Evolutionary conservation across 2,113 vertebrate genomes (phyloP).

Genomic region (Turnix velox): DNA sequence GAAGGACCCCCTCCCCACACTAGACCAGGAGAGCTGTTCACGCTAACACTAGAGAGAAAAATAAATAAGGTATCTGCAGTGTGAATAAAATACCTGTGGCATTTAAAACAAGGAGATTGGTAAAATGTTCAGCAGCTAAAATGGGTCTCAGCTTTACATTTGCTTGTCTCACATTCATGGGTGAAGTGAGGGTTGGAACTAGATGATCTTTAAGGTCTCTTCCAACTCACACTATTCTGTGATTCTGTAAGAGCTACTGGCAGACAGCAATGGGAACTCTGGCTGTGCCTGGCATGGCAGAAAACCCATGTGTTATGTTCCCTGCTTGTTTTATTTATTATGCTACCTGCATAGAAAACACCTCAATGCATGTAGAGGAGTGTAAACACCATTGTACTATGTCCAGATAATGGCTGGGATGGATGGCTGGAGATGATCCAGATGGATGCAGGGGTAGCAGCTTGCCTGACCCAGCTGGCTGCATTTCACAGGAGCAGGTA

Average conservation of each 20-base stretch:
- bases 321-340: neutral
- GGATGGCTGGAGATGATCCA: neutral
- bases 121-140: neutral
- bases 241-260: too few species aligned
- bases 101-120: neutral
- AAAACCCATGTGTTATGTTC: accelerated
- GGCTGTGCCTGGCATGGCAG: neutral
- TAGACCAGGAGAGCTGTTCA: neutral
- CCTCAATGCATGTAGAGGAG: neutral
- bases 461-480: neutral
- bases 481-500: neutral
- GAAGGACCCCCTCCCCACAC: too few species aligned
- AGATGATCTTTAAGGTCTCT: too few species aligned
- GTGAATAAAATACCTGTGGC: neutral
- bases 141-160: neutral
- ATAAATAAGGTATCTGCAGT: neutral
- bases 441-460: neutral
- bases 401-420: neutral
- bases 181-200: too few species aligned
- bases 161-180: neutral
- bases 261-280: neutral
- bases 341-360: neutral
- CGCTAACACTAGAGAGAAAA: neutral
- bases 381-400: neutral
- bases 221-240: too few species aligned